phyloP scores from a whole-genome alignment of 2,113 vertebrate species.

The Zosterops lateralis region DNA sequence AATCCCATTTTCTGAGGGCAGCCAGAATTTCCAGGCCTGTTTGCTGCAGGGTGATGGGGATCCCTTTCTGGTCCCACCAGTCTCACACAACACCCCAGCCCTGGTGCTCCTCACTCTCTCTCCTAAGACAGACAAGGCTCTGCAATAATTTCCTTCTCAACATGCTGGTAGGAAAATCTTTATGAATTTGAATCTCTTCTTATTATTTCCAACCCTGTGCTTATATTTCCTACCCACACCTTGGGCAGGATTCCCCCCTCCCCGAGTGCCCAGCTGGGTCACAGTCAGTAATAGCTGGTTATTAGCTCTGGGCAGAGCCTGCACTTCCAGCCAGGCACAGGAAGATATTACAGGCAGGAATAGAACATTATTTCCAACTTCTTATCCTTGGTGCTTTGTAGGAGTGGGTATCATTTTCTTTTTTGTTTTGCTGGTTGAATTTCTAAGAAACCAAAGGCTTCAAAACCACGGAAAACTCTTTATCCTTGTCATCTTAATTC shows the following conservation, averaged over 20 bases:
- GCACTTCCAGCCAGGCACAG: neutral
- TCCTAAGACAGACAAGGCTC: neutral
- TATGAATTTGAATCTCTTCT: neutral
- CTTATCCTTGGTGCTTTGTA: neutral
- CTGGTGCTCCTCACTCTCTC: neutral
- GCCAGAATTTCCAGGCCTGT: neutral
- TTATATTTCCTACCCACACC: neutral
- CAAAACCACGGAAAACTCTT: neutral
- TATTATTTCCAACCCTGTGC: constrained; percentile 3
- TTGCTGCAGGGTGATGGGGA: neutral
- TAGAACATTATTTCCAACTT: neutral
- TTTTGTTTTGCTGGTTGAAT: neutral
- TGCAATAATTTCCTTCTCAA: neutral
- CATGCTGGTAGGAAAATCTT: neutral
- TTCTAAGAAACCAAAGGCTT: neutral
- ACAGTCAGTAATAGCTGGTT: constrained; percentile 27
- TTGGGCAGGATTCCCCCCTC: neutral
- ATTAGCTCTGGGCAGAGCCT: constrained; percentile 38
- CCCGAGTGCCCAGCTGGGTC: constrained; percentile 19
- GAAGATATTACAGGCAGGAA: neutral
- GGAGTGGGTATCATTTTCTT: neutral
- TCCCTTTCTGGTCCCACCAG: neutral
- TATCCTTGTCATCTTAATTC: neutral
- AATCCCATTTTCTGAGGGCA: neutral
- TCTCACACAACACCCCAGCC: neutral